These are phyloP conservation scores for Nannobrachium achirus DNA, from an alignment of 2,113 vertebrate genomes.

Conservation along the genomic window DNA sequence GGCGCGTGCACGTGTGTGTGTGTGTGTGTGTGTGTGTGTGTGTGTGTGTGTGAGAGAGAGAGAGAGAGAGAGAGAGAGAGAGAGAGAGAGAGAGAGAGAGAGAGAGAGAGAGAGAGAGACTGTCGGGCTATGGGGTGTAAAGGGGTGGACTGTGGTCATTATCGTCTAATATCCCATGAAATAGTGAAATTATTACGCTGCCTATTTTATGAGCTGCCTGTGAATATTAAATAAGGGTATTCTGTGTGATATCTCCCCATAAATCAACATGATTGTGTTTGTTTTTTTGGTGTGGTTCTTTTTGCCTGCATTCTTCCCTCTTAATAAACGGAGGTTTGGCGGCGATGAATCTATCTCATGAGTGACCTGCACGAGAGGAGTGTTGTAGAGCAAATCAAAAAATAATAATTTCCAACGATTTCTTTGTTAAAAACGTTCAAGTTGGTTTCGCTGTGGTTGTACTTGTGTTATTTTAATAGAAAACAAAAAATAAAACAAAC, in stretches of 20 bases:
- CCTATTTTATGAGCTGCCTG: slow-evolving; percentile 87
- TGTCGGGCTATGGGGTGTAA: slow-evolving; percentile 65
- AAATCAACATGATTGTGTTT: slow-evolving; percentile 69
- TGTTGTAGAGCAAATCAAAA: too few species aligned
- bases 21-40: slow-evolving; percentile 8
- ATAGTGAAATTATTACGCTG: slow-evolving; percentile 95
- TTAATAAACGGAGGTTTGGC: slow-evolving; percentile 41
- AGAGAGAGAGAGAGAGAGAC: slow-evolving; percentile 24
- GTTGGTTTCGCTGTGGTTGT: too few species aligned
- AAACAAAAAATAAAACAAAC: background rate
- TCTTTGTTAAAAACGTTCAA: background rate
- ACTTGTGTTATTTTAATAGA: too few species aligned
- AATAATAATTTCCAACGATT: background rate
- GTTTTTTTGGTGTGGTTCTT: slow-evolving; percentile 58
- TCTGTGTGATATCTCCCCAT: slow-evolving; percentile 60
- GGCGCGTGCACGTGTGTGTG: background rate
- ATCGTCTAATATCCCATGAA: slow-evolving; percentile 99
- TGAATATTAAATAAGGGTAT: slow-evolving; percentile 86
- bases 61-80: background rate
- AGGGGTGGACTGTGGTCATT: slow-evolving; percentile 94
- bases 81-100: background rate
- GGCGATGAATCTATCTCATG: background rate
- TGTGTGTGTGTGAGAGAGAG: background rate
- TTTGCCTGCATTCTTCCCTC: slow-evolving; percentile 32
- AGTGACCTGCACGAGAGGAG: background rate